phyloP scores from a whole-genome alignment of 2,113 vertebrate species.

The Condylura cristata region DNA sequence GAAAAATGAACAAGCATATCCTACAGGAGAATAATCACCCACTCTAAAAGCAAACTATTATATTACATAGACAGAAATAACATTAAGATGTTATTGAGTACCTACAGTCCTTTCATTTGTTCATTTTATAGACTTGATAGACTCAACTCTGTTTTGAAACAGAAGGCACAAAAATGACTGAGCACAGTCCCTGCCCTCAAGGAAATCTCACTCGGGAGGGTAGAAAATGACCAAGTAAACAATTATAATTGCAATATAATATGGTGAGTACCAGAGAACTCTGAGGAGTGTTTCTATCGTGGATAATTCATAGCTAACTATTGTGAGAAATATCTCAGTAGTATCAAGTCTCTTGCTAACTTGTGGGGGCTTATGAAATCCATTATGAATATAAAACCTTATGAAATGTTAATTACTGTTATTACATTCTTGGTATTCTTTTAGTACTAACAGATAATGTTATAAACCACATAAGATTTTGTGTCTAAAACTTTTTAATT shows the following conservation, averaged over 20 bases:
- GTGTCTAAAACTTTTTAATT: not conserved
- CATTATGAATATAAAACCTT: conserved; percentile 31
- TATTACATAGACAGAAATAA: not conserved
- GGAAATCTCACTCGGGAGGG: not conserved
- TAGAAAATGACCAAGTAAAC: not conserved
- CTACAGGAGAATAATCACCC: not conserved
- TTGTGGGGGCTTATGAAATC: not conserved
- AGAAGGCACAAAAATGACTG: not conserved
- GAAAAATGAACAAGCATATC: not conserved
- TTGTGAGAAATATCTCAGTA: not conserved
- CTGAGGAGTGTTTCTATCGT: not conserved
- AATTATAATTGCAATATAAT: not conserved
- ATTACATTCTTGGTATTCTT: not conserved
- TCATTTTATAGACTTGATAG: not conserved
- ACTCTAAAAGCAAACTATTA: conserved; percentile 2
- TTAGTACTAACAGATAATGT: not conserved
- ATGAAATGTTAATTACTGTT: conserved; percentile 26
- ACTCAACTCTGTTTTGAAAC: not conserved
- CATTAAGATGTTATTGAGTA: not conserved
- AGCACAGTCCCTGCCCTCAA: not conserved
- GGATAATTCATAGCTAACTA: conserved; percentile 36
- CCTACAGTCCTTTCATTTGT: not conserved
- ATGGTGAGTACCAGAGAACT: not conserved
- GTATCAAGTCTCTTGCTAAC: not conserved
- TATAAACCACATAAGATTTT: not conserved